Conservation (phyloP, 1,140 invertebrate species). For the Trypoxylus dichotomus region DNA sequence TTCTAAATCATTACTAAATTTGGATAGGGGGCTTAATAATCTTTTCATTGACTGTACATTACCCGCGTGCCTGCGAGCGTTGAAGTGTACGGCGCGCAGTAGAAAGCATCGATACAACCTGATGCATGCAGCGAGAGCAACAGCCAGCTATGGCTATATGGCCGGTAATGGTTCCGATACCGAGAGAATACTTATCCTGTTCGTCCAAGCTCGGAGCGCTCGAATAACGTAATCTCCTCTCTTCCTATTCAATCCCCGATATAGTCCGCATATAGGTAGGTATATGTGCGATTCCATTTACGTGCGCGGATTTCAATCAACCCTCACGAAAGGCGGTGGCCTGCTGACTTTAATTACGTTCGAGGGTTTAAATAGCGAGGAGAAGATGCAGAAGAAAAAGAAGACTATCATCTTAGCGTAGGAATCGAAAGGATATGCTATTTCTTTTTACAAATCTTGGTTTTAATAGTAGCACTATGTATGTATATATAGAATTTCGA, state of each 20-base stretch:
- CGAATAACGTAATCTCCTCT: background rate
- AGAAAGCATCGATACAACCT: conserved; percentile 43
- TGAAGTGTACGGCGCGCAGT: background rate
- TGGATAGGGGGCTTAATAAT: background rate
- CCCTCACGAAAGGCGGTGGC: background rate
- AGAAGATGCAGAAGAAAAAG: no score
- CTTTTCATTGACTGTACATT: background rate
- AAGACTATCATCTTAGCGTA: no score
- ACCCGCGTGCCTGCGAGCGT: background rate
- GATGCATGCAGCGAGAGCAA: conserved; percentile 39
- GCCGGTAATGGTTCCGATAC: conserved; percentile 33
- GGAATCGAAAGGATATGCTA: no score
- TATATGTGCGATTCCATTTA: conserved; percentile 34
- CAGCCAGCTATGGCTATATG: background rate
- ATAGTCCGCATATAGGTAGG: conserved; percentile 32
- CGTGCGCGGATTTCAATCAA: background rate
- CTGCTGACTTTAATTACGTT: conserved; percentile 9
- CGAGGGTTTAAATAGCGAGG: background rate
- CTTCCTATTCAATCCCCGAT: background rate
- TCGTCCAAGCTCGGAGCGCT: background rate
- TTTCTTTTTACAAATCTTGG: no score
- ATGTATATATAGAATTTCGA: no score
- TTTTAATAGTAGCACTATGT: no score
- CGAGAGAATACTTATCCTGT: conserved; percentile 32
- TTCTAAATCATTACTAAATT: no score